A percentile compares a stretch with the other conserved stretches of the same genome.
These are phyloP conservation scores for Cinclus cinclus DNA, from an alignment of 2,113 vertebrate species.

Conservation along the genomic window DNA sequence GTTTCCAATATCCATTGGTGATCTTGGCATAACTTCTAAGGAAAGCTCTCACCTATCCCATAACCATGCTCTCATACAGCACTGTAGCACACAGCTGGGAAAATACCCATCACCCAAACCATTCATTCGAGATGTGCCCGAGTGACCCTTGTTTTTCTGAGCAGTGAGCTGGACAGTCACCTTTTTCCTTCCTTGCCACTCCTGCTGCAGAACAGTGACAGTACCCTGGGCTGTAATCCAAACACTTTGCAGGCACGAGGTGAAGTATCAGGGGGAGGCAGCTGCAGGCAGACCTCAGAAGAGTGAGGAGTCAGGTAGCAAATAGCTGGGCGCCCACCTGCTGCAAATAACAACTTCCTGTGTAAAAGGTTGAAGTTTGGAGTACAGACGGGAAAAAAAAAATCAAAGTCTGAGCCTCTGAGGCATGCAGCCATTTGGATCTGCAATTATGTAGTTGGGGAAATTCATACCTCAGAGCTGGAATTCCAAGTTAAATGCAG, in stretches of 20 bases:
- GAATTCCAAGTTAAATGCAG: not conserved
- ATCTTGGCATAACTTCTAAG: not conserved
- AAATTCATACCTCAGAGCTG: not conserved
- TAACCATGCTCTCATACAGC: not conserved
- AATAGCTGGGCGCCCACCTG: not conserved
- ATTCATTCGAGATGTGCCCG: fast-evolving
- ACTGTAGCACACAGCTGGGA: not conserved
- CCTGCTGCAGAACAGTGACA: not conserved
- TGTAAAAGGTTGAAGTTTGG: not conserved
- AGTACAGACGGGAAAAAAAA: not conserved
- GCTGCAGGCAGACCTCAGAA: not conserved
- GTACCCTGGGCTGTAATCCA: not conserved
- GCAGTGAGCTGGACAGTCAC: not conserved
- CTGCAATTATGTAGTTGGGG: not conserved
- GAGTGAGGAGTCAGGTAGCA: not conserved
- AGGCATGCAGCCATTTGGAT: not conserved
- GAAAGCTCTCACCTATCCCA: not conserved
- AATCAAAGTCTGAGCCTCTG: not conserved
- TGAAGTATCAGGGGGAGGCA: not conserved
- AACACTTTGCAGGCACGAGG: not conserved
- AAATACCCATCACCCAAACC: not conserved
- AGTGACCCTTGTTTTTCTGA: not conserved
- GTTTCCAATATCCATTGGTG: not conserved
- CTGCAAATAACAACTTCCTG: not conserved
- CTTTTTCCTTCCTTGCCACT: not conserved